Conservation (phyloP, 2,888 invertebrate genomes). For the Monochamus alternatus region DNA sequence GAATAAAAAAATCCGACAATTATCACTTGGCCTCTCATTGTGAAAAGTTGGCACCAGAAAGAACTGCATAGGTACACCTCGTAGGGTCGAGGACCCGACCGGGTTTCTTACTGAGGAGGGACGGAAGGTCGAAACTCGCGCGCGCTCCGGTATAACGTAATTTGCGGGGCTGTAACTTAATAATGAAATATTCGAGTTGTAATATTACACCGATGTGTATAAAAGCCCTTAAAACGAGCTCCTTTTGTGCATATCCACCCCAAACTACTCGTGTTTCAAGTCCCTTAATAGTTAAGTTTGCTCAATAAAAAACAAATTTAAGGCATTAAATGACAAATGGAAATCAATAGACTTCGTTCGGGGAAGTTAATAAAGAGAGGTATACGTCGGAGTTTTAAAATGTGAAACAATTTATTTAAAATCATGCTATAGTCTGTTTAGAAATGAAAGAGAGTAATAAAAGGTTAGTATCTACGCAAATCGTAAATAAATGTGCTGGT, state of each 20-base stretch:
- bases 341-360: slow-evolving; percentile 42
- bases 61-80: background rate
- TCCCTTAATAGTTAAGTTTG: slow-evolving; percentile 65
- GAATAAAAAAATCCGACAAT: slow-evolving; percentile 53
- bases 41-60: slow-evolving; percentile 30
- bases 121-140: slow-evolving; percentile 35
- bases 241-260: slow-evolving; percentile 65
- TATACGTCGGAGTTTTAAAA: background rate
- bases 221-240: slow-evolving; percentile 69
- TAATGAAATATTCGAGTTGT: slow-evolving; percentile 64
- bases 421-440: too few species aligned
- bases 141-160: slow-evolving; percentile 38
- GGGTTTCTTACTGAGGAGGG: slow-evolving; percentile 26
- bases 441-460: too few species aligned
- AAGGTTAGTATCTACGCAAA: too few species aligned
- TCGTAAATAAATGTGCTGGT: too few species aligned
- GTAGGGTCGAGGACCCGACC: background rate
- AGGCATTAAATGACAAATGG: slow-evolving; percentile 62
- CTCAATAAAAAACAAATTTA: slow-evolving; percentile 66
- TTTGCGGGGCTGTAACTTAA: slow-evolving; percentile 61
- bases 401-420: background rate
- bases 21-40: slow-evolving; percentile 34
- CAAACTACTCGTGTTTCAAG: slow-evolving; percentile 65
- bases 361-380: slow-evolving; percentile 16
- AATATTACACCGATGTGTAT: slow-evolving; percentile 66